phyloP scores from a whole-genome alignment of 2,888 invertebrate genomes.

The Gastracanthus pulcherrimus region DNA sequence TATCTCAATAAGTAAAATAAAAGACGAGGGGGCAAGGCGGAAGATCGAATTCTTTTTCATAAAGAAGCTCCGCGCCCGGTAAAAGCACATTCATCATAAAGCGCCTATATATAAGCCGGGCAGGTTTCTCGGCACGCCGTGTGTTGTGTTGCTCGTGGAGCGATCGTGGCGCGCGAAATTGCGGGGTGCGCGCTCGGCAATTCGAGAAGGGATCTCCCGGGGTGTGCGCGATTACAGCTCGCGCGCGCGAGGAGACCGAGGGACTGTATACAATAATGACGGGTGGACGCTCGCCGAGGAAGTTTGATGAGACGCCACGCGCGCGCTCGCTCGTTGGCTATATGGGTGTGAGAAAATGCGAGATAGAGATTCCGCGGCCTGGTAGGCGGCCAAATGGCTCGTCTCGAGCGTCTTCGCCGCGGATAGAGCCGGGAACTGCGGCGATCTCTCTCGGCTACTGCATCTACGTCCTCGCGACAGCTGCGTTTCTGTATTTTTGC shows the following conservation, averaged over 20 bases:
- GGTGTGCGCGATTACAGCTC: not conserved
- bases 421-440: not conserved
- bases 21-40: not conserved
- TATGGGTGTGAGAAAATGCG: constrained; percentile 10
- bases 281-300: not conserved
- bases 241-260: not conserved
- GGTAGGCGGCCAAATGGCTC: constrained; percentile 36
- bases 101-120: no score
- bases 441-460: no score
- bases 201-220: not conserved
- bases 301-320: not conserved
- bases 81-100: not conserved
- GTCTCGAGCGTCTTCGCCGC: not conserved
- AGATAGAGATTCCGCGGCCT: not conserved
- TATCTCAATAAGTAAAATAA: no score
- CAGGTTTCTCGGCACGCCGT: not conserved
- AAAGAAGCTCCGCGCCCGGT: not conserved
- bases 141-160: no score
- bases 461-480: no score
- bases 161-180: not conserved
- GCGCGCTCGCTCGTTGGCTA: no score
- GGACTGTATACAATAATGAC: not conserved
- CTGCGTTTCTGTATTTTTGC: no score
- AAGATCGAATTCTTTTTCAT: not conserved
- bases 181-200: not conserved